phyloP scores from a whole-genome alignment of 2,888 invertebrate species.

The Cyclophora punctaria region DNA sequence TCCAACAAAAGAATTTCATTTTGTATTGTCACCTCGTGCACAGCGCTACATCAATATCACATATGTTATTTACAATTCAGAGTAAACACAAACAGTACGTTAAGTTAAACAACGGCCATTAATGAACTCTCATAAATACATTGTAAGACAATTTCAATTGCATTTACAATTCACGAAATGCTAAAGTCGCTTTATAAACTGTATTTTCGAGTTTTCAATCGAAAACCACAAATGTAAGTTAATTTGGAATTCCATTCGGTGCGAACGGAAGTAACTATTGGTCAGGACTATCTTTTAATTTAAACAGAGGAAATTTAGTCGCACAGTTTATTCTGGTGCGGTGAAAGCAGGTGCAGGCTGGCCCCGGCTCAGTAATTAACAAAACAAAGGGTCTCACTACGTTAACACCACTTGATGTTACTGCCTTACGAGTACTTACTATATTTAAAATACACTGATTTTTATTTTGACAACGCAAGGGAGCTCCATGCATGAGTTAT shows the following conservation, averaged over 20 bases:
- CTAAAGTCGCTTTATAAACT: conserved; percentile 16
- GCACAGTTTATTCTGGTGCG: conserved; percentile 52
- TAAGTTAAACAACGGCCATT: too few relatives aligned
- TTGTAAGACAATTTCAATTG: neutral
- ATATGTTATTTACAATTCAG: too few relatives aligned
- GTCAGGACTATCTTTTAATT: conserved; percentile 54
- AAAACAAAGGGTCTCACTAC: conserved; percentile 60
- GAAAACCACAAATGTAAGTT: conserved; percentile 28
- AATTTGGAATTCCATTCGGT: conserved; percentile 34
- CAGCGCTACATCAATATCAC: too few relatives aligned
- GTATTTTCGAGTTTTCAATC: conserved; percentile 19
- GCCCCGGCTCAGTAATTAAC: conserved; percentile 58
- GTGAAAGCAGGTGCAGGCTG: conserved; percentile 54
- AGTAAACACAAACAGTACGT: too few relatives aligned
- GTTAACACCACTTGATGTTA: conserved; percentile 53
- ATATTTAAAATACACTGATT: conserved; percentile 45
- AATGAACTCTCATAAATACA: too few relatives aligned
- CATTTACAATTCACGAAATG: conserved; percentile 5
- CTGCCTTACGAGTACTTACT: conserved; percentile 27
- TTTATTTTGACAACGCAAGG: conserved; percentile 12
- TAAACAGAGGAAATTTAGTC: conserved; percentile 54
- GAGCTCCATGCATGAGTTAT: too few relatives aligned
- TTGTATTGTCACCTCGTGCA: too few relatives aligned
- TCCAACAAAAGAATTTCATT: too few relatives aligned
- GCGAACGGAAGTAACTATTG: conserved; percentile 38